Base-by-base conservation (phyloP, 2,113 vertebrate genomes). In the Notiomystis cincta region DNA sequence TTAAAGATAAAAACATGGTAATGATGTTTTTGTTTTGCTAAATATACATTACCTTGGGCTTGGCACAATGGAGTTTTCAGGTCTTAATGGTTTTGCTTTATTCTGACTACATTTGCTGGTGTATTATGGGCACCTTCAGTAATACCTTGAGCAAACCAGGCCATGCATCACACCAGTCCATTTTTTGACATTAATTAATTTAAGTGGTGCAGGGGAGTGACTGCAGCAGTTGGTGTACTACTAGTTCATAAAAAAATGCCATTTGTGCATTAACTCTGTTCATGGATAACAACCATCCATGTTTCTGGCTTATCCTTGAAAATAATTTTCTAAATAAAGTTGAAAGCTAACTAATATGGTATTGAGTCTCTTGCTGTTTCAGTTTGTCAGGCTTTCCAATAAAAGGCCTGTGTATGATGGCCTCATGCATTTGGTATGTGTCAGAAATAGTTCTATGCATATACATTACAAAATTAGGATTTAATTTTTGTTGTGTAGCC, bases 401-500 rank as follows among this genome's bases (percentile, higher is more conserved):
- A 88, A 96, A 95, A 93, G 76, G 51, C 56, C 64, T 83, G 51
- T 37, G 48, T 51, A 18, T 2, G 27, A 92, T 95, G 86, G 76
- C 72, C 92, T 97, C 90, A 93, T 95, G 72, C 69, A 93, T 93
- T 92, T 92, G 95, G 72, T 94, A 93, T 95, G 92, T 96, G 89
- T 89, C 93, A 95, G 88, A 78, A 95, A 92, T 69, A 81, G 84
- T 96, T 96, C 94, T 95, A 70, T 96, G 88, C 94, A 95, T 95
- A 93, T 92, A 96, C 94, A 89, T 96, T 94, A 86, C 54, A 6
- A 91, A 96, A 93, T 91, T 95, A 93, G 92, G 89, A 21, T 93
- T 85, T 90, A 93, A 94, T 94, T 95, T 95, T 96, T 94, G 89
- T 95, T 94, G 71, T 93, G 82, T 82, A 91, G 92, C 94, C 96